phyloP scores from a whole-genome alignment of 2,888 invertebrate species.

The Drosophila meridiana region DNA sequence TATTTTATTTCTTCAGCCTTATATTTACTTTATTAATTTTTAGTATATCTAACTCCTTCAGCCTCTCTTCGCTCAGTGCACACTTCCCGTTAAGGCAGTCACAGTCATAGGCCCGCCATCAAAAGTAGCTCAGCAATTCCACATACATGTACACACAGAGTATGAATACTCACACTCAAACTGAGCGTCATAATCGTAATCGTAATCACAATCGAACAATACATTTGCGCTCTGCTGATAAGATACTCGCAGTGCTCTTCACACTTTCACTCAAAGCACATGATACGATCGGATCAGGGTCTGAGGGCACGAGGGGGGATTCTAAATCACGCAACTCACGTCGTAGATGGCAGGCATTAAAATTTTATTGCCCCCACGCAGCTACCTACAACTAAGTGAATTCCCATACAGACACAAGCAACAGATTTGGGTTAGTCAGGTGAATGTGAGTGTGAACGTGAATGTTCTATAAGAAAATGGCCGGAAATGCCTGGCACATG shows the following conservation, averaged over 20 bases:
- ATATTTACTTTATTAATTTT: not conserved
- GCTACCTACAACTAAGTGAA: slow-evolving; percentile 44
- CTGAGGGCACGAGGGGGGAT: slow-evolving; percentile 4
- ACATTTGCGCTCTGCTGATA: slow-evolving; percentile 57
- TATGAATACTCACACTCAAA: slow-evolving; percentile 2
- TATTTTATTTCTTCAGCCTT: too few relatives aligned
- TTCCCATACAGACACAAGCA: slow-evolving; percentile 6
- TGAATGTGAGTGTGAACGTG: slow-evolving; percentile 2
- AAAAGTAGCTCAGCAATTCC: slow-evolving; percentile 9
- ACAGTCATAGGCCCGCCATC: slow-evolving; percentile 25
- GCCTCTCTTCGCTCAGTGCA: slow-evolving; percentile 25
- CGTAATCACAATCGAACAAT: slow-evolving; percentile 40
- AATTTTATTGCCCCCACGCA: slow-evolving; percentile 63
- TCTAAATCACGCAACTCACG: slow-evolving; percentile 61
- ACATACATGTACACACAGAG: not conserved
- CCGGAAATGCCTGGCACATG: slow-evolving; percentile 61
- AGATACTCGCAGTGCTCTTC: slow-evolving; percentile 66
- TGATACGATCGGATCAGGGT: slow-evolving; percentile 14
- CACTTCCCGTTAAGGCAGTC: slow-evolving; percentile 33
- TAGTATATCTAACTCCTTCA: not conserved
- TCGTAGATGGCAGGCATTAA: slow-evolving; percentile 62
- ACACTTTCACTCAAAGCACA: slow-evolving; percentile 59
- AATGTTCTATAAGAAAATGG: slow-evolving; percentile 29
- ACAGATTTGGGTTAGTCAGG: not conserved
- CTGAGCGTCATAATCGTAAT: slow-evolving; percentile 4